phyloP scores from a whole-genome alignment of 2,113 vertebrate genomes.

The Egretta garzetta region DNA sequence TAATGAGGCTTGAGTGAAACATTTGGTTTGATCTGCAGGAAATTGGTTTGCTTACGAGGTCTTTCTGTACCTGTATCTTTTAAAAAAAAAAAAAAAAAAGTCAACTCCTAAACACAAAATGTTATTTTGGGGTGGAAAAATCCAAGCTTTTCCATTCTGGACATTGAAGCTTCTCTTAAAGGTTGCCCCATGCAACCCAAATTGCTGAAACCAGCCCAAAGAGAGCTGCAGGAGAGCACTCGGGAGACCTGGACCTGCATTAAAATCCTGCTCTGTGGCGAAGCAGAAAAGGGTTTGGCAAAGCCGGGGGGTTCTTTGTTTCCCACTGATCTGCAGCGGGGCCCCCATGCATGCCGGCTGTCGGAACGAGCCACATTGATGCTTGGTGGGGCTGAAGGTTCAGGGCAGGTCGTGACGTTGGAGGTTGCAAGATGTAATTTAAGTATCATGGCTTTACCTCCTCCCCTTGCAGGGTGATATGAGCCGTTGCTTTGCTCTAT shows the following conservation, averaged over 20 bases:
- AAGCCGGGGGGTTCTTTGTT: neutral
- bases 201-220: neutral
- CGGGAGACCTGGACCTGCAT: neutral
- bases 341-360: neutral
- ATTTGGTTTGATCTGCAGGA: constrained; percentile 27
- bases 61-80: neutral
- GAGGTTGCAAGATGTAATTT: neutral
- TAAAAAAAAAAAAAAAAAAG: neutral
- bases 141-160: neutral
- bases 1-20: constrained; percentile 13
- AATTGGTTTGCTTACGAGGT: neutral
- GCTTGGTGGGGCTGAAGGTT: neutral
- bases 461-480: neutral
- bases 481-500: neutral
- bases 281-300: neutral
- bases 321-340: neutral
- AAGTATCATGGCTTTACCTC: neutral
- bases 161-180: neutral
- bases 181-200: neutral
- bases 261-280: neutral
- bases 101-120: neutral
- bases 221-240: neutral
- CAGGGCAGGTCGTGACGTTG: neutral
- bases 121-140: neutral
- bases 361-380: accelerated